Conservation (phyloP, 2,797 vertebrate species). For the Pseudocheirus occidentalis region DNA sequence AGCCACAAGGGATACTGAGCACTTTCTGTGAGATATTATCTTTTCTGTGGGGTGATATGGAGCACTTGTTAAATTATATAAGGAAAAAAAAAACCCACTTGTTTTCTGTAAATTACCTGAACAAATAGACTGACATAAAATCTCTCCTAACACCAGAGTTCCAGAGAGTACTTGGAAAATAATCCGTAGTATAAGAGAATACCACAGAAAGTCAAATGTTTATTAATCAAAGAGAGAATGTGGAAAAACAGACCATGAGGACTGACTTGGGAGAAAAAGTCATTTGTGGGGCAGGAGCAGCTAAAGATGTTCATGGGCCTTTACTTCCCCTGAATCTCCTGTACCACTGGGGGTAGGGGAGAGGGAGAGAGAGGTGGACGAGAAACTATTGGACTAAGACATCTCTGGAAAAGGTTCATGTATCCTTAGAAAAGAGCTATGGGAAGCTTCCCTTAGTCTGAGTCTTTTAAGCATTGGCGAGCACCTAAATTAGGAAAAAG, state of each 20-base stretch:
- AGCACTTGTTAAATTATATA: not conserved
- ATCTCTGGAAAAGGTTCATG: not conserved
- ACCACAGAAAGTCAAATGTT: not conserved
- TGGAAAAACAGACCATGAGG: not conserved
- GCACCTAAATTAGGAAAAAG: not conserved
- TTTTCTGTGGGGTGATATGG: not conserved
- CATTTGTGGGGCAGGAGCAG: not conserved
- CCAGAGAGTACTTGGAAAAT: not conserved
- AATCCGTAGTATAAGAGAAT: not conserved
- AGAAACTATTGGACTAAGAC: not conserved
- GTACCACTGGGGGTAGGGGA: too few relatives aligned
- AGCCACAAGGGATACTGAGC: not conserved
- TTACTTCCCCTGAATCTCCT: not conserved
- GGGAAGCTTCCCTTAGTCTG: not conserved
- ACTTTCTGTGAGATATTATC: not conserved
- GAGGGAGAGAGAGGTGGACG: not conserved
- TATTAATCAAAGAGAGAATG: not conserved
- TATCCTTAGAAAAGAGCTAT: not conserved
- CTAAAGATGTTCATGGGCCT: not conserved
- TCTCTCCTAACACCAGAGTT: not conserved
- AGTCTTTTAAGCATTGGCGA: not conserved
- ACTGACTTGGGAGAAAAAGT: not conserved
- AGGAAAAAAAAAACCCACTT: not conserved
- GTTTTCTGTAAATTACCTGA: not conserved
- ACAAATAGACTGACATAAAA: not conserved